A percentile compares a stretch with the other conserved stretches of the same genome.
These are phyloP conservation scores for Diplodus sargus DNA, from an alignment of 2,797 vertebrate genomes.

Conservation along the genomic window DNA sequence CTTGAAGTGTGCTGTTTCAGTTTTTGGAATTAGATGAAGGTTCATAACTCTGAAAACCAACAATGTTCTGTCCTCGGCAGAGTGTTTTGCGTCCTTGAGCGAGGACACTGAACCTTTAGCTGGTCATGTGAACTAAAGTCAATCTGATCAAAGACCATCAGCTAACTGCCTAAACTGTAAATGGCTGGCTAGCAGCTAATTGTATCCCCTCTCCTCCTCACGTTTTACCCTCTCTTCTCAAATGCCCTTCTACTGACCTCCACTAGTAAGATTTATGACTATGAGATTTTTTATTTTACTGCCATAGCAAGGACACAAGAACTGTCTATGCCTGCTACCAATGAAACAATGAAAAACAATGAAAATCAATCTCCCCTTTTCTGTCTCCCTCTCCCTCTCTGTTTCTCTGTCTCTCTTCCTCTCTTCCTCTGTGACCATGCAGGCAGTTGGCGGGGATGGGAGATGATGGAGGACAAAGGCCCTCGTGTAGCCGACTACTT, in stretches of 20 bases:
- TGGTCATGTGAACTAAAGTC: conserved; percentile 19
- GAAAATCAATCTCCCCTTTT: conserved; percentile 50
- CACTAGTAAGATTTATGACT: conserved; percentile 58
- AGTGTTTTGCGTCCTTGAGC: conserved; percentile 42
- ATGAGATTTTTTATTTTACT: conserved; percentile 56
- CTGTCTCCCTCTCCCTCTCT: conserved; percentile 8
- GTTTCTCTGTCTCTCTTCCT: conserved; percentile 13
- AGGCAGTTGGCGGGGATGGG: conserved; percentile 86
- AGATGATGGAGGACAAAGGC: conserved; percentile 95
- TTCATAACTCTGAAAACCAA: conserved; percentile 2
- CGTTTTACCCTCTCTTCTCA: conserved; percentile 26
- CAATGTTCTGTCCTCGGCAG: conserved; percentile 7
- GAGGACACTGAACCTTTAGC: conserved; percentile 15
- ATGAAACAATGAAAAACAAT: conserved; percentile 37
- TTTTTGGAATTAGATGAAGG: conserved; percentile 14
- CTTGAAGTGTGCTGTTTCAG: conserved; percentile 3
- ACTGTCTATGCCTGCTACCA: conserved; percentile 48
- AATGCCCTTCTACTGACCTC: conserved; percentile 42
- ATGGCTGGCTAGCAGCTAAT: conserved; percentile 25
- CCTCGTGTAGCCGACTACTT: conserved; percentile 97
- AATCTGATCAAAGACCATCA: conserved; percentile 3
- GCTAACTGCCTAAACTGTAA: conserved; percentile 13
- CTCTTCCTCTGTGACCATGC: background rate
- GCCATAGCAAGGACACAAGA: conserved; percentile 50
- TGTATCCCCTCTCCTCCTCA: conserved; percentile 19